Evolutionary conservation across 1,140 invertebrate genomes (phyloP), one percentile per base, ranked within the genome.

Genomic region (Aradophagus sp.): DNA sequence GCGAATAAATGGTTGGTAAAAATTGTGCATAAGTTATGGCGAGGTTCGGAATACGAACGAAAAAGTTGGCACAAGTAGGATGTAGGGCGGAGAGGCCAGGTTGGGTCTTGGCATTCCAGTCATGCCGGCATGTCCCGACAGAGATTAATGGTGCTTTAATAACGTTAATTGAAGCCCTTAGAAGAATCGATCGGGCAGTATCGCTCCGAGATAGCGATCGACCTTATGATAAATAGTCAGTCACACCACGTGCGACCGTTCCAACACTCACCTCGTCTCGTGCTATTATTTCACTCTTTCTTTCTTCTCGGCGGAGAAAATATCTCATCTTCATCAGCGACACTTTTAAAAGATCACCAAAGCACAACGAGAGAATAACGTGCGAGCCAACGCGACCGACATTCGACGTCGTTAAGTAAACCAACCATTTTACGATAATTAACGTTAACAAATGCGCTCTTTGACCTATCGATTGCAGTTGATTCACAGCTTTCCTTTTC

Each of bases 151-250:
- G 81, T 79, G 76, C 81, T 84, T 84, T 84, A 84, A 84, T 84
- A 83, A 83, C 81, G 82, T 84, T 84, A 83, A 84, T 84, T 84
- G 83, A 84, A 84, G 80, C 83, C 80, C 81, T 83, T 82, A 80
- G 81, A 83, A 83, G 80, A 84, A 83, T 84, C 81, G 83, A 83
- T 83, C 81, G 75, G 56, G 74, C 76, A 74, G 79, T 79, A 82
- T 82, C 79, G 79, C 71, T 77, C 68, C 63, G 78, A 83, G 83
- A 84, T 84, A 83, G 79, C 80, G 80, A 84, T 84, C 82, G 81
- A 83, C 80, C 82, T 84, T 83, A 82, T 84, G 82, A 84, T 84
- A 84, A 84, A 84, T 84, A 84, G 80, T 83, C 78, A 77, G 80
- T 80, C 81, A 82, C 81, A 82, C 81, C 80, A 80, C 80, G 76